Evolutionary conservation across 2,888 invertebrate species (phyloP).

Genomic region (Rhogogaster chlorosoma): DNA sequence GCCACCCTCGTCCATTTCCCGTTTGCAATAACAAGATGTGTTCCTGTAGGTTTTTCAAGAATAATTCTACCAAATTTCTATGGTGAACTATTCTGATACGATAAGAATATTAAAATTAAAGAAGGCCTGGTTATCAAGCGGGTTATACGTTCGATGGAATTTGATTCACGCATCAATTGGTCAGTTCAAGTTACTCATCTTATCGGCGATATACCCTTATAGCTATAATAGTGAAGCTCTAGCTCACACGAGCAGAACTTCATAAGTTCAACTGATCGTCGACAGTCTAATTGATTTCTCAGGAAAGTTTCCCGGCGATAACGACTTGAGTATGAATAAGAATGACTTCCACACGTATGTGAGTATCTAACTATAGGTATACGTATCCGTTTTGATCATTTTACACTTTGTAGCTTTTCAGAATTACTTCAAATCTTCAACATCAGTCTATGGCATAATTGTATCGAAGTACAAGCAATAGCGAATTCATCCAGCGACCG

Average conservation of each 20-base stretch:
- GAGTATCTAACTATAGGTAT: not conserved
- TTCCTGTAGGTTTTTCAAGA: not conserved
- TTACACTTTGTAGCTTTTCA: not conserved
- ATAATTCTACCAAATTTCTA: not conserved
- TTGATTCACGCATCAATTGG: not conserved
- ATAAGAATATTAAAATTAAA: not conserved
- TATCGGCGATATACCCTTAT: not conserved
- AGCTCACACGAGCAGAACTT: not conserved
- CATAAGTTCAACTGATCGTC: not conserved
- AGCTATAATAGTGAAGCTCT: not conserved
- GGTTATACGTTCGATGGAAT: not conserved
- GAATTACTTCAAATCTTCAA: not conserved
- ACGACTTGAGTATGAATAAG: not conserved
- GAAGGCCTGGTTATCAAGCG: not conserved
- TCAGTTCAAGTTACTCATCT: not conserved
- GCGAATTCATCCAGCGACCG: not conserved
- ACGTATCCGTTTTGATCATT: not conserved
- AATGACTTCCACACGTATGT: not conserved
- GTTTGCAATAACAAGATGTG: not conserved
- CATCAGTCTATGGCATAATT: not conserved
- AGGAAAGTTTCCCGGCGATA: not conserved
- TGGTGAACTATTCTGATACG: not conserved
- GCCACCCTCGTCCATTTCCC: conserved; percentile 75
- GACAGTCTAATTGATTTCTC: not conserved
- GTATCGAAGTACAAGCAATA: not conserved